These are phyloP conservation scores for Dastarcus helophoroides DNA, from an alignment of 2,888 invertebrate species.

Conservation along the genomic window DNA sequence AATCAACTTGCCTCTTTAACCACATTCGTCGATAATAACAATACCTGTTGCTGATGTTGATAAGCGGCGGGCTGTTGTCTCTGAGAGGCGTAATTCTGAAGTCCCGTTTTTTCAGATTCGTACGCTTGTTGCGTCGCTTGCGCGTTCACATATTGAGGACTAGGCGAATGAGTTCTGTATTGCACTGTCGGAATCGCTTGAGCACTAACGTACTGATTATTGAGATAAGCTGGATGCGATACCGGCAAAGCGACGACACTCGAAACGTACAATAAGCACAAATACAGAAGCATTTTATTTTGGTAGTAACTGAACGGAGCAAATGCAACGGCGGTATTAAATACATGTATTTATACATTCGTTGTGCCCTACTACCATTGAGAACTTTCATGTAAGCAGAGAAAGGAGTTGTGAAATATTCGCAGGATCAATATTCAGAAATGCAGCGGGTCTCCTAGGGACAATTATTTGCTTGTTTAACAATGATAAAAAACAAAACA, in stretches of 20 bases:
- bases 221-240: background rate
- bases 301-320: too few species aligned
- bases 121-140: background rate
- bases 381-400: constrained; percentile 1
- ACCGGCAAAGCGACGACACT: background rate
- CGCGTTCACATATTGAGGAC: background rate
- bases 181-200: constrained; percentile 1
- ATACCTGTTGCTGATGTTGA: too few species aligned
- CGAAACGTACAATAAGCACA: background rate
- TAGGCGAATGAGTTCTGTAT: background rate
- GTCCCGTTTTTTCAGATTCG: too few species aligned
- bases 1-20: background rate
- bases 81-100: too few species aligned
- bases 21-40: background rate
- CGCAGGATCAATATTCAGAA: too few species aligned
- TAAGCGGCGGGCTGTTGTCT: too few species aligned
- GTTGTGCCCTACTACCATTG: constrained; percentile 1
- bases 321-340: too few species aligned
- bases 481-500: too few species aligned
- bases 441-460: too few species aligned
- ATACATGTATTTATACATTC: constrained; percentile 1
- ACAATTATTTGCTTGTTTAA: too few species aligned
- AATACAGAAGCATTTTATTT: background rate
- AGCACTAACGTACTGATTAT: constrained; percentile 1
- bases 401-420: too few species aligned